Percentiles rank a stretch among this genome's conserved stretches.
These are phyloP conservation scores for Pterobdella sp. DNA, from an alignment of 2,888 invertebrate species.

Conservation along the genomic window DNA sequence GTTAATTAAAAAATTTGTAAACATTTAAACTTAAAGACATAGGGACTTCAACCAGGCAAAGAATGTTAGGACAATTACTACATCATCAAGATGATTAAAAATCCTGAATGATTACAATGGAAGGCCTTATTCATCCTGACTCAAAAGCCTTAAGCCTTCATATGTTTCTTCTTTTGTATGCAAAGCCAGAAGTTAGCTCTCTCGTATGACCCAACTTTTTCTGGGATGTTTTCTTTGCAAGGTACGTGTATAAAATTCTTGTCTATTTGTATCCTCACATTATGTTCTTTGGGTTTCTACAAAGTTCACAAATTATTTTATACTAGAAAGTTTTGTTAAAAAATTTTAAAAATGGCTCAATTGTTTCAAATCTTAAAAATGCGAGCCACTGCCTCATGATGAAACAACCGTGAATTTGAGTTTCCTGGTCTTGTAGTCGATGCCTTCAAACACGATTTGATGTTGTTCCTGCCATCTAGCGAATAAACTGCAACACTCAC, in stretches of 20 bases:
- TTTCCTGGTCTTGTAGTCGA: not conserved
- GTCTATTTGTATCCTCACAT: not conserved
- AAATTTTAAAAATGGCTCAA: no score
- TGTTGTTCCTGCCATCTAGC: constrained; percentile 22
- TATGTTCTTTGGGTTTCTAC: not conserved
- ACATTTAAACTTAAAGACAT: no score
- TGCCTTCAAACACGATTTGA: constrained; percentile 10
- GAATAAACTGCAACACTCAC: not conserved
- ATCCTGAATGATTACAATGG: no score
- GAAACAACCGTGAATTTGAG: not conserved
- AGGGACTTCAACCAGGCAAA: no score
- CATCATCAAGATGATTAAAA: no score
- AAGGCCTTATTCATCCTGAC: no score
- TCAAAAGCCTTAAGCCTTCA: no score
- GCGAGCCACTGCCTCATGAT: not conserved
- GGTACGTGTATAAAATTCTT: not conserved
- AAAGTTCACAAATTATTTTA: no score
- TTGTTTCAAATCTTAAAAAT: no score
- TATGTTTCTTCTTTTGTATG: not conserved
- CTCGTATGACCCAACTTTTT: not conserved
- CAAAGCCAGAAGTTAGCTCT: constrained; percentile 3
- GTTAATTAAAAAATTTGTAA: no score
- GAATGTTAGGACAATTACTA: no score
- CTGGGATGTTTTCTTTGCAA: not conserved
- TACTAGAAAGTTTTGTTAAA: no score